phyloP scores from a whole-genome alignment of 2,888 invertebrate species.

The Hypsopygia costalis region DNA sequence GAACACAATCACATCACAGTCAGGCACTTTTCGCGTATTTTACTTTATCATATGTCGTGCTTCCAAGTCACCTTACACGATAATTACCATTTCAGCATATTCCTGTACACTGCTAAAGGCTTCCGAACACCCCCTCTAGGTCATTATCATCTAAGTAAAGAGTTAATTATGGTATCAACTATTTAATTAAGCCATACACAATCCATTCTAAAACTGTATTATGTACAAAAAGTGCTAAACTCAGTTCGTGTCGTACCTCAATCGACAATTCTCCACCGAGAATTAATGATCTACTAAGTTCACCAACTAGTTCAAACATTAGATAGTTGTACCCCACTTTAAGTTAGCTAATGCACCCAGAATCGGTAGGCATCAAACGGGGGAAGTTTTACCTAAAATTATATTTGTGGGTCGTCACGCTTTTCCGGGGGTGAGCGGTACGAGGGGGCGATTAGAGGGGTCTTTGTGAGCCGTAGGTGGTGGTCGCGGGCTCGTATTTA shows the following conservation, averaged over 20 bases:
- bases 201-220: too few species aligned
- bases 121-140: too few species aligned
- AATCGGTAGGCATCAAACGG: constrained; percentile 58
- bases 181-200: too few species aligned
- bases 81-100: too few species aligned
- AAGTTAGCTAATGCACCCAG: constrained; percentile 43
- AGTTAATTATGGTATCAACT: too few species aligned
- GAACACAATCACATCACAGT: too few species aligned
- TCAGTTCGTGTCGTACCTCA: neutral
- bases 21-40: too few species aligned
- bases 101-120: too few species aligned
- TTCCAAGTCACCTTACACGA: too few species aligned
- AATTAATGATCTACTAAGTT: constrained; percentile 30
- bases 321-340: constrained; percentile 29
- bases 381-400: constrained; percentile 78
- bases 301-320: constrained; percentile 23
- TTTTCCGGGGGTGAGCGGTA: constrained; percentile 53
- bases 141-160: too few species aligned
- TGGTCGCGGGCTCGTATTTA: constrained; percentile 45
- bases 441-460: constrained; percentile 67
- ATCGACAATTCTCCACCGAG: constrained; percentile 6
- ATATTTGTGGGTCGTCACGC: constrained; percentile 81
- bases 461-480: constrained; percentile 65
- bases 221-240: too few species aligned
- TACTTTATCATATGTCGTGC: too few species aligned